These are phyloP conservation scores for Olivierus martensii DNA, from an alignment of 1,140 invertebrate species.

Conservation along the genomic window DNA sequence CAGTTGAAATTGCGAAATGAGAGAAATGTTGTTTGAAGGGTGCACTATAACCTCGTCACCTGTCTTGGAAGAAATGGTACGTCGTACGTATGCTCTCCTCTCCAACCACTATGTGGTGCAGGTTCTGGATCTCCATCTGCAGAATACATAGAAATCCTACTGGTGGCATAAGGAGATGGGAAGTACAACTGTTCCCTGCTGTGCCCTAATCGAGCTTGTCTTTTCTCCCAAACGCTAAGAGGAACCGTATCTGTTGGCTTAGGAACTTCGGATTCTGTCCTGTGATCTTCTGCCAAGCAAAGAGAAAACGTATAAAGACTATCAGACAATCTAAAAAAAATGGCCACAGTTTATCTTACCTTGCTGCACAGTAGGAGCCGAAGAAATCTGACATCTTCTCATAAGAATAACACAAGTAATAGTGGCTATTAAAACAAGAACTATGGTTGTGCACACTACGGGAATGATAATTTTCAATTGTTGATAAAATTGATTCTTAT, in stretches of 20 bases:
- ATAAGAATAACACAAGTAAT: slow-evolving; percentile 11
- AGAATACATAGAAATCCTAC: slow-evolving; percentile 16
- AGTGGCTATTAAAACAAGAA: slow-evolving; percentile 10
- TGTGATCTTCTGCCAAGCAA: no score
- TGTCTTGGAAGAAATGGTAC: slow-evolving; percentile 16
- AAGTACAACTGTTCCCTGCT: slow-evolving; percentile 17
- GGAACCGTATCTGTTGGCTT: slow-evolving; percentile 16
- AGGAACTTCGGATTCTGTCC: slow-evolving; percentile 1
- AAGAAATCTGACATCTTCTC: not conserved
- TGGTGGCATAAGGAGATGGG: slow-evolving; percentile 16
- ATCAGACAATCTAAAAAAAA: no score
- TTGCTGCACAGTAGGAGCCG: not conserved
- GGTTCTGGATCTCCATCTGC: slow-evolving; percentile 6
- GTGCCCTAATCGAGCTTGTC: slow-evolving; percentile 7
- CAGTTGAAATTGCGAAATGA: no score
- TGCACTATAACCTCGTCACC: slow-evolving; percentile 12
- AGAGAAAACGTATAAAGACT: no score
- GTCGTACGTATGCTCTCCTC: slow-evolving; percentile 16
- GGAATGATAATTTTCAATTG: slow-evolving; percentile 15
- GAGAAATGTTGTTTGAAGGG: no score
- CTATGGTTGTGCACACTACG: slow-evolving; percentile 8
- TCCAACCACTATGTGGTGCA: not conserved
- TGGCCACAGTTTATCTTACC: no score
- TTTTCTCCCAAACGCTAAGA: slow-evolving; percentile 18
- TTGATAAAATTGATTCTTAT: slow-evolving; percentile 8